Percentiles rank a stretch among this genome's conserved stretches.
Evolutionary conservation across 1,140 invertebrate species (phyloP).

Genomic region (Conus ventricosus): DNA sequence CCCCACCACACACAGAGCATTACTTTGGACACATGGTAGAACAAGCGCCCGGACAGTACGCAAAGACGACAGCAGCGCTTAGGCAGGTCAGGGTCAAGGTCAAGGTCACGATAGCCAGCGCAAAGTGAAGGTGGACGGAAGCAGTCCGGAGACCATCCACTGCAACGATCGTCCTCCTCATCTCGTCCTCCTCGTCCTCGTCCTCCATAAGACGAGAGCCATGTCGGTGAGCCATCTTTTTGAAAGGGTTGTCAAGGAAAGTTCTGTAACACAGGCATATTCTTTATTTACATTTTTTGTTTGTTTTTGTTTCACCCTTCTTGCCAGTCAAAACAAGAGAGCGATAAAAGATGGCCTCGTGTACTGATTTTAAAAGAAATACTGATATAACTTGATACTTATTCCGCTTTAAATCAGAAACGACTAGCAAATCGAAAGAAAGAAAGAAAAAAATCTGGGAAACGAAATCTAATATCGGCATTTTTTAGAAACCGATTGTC

Average conservation of each 20-base stretch:
- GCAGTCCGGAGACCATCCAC: background rate
- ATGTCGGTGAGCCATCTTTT: background rate
- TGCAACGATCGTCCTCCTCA: background rate
- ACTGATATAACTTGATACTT: too few species aligned
- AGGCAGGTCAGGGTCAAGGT: constrained; percentile 1
- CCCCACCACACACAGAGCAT: background rate
- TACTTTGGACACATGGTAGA: constrained; percentile 1
- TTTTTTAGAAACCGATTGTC: too few species aligned
- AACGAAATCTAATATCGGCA: too few species aligned
- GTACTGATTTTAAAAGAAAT: too few species aligned
- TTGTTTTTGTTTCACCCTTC: background rate
- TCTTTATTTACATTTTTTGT: background rate
- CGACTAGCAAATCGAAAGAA: too few species aligned
- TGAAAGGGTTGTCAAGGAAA: constrained; percentile 18
- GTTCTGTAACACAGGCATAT: background rate
- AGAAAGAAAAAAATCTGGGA: too few species aligned
- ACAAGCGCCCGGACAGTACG: constrained; percentile 1
- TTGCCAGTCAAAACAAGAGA: too few species aligned
- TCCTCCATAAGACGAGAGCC: constrained; percentile 13
- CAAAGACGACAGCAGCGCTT: background rate
- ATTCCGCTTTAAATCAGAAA: too few species aligned
- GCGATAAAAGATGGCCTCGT: too few species aligned
- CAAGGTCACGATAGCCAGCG: background rate
- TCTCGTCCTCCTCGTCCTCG: constrained; percentile 10
- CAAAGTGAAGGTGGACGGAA: background rate